Evolutionary conservation across 2,888 invertebrate species (phyloP), one percentile per base, ranked within the genome.

Genomic region (Drosophila putrida): DNA sequence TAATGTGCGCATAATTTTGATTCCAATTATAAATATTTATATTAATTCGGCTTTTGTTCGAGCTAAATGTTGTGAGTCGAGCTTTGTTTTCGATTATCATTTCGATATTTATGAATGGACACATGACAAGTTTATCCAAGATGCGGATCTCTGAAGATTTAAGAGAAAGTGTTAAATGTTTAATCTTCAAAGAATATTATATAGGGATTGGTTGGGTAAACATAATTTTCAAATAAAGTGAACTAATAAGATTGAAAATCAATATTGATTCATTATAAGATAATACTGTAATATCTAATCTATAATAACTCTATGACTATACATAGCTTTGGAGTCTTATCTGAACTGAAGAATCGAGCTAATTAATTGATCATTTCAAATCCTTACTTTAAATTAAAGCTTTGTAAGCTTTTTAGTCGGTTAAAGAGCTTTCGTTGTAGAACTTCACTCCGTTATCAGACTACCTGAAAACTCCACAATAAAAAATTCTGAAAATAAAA

Each of bases 1-100:
- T 68, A 68, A 68, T 49, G 50, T 15, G 60, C 54, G 79, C 71
- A 73, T 79, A 77, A 74, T 67, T 57, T 69, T 15, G 11, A 28
- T 38, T 50, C 57, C 38, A 65, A 58, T 54, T 74, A 65, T 74
- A 51, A 74, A 69, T 74, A 74, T 74, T 67, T 58, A 64, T 53
- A 36, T 60, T 57, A 57, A 51, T 39, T 50, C 28, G 13, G 39
- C 49, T 49, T 60, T 71, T 76, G 71, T 63, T 25, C 39, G 4
- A n/a, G 20, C 31, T 25, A 47, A 65, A 75, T 75, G 46, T 62
- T 69, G 35, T 61, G 67, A 53, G 57, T 36, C 20, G 20, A 11
- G 31, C 59, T 64, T 68, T 58, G 67, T 68, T 50, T 68, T 49
- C n/a, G 57, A 38, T 59, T 59, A 58, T 41, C 63, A 8, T 33